Percentiles rank a stretch among this genome's conserved stretches.
phyloP scores from a whole-genome alignment of 2,888 invertebrate genomes.

The Epinotia bilunana region DNA sequence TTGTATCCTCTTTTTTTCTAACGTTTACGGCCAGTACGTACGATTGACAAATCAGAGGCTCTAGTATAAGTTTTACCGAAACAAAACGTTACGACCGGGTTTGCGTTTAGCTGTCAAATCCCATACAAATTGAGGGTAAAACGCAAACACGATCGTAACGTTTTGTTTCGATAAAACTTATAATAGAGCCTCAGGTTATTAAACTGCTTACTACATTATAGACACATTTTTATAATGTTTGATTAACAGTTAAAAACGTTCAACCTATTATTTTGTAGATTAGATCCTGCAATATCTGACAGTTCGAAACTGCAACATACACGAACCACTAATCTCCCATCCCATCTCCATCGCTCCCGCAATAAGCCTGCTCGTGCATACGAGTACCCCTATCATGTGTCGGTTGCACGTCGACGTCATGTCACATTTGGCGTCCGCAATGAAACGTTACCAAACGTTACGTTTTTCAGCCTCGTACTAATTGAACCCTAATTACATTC shows the following conservation, averaged over 20 bases:
- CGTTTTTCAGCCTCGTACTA: constrained; percentile 41
- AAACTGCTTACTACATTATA: background rate
- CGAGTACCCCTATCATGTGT: constrained; percentile 80
- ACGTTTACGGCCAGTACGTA: background rate
- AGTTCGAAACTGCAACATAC: constrained; percentile 10
- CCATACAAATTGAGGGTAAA: too few relatives aligned
- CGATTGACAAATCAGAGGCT: background rate
- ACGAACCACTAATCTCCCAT: constrained; percentile 3
- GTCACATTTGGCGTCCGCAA: constrained; percentile 54
- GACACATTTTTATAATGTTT: background rate
- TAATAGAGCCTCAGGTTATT: too few relatives aligned
- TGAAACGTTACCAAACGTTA: constrained; percentile 43
- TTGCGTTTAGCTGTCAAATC: too few relatives aligned
- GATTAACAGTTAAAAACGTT: background rate
- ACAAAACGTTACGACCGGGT: too few relatives aligned
- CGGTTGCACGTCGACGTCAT: constrained; percentile 73
- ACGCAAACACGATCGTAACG: too few relatives aligned
- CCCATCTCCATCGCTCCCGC: constrained; percentile 40
- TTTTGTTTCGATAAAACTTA: too few relatives aligned
- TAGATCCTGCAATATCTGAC: background rate
- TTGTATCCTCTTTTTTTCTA: background rate
- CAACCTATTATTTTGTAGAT: background rate
- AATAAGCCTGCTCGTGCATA: constrained; percentile 60
- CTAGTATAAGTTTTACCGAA: too few relatives aligned
- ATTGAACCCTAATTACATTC: constrained; percentile 42